phyloP scores from a whole-genome alignment of 2,113 vertebrate species.

The Dicerorhinus sumatrensis region DNA sequence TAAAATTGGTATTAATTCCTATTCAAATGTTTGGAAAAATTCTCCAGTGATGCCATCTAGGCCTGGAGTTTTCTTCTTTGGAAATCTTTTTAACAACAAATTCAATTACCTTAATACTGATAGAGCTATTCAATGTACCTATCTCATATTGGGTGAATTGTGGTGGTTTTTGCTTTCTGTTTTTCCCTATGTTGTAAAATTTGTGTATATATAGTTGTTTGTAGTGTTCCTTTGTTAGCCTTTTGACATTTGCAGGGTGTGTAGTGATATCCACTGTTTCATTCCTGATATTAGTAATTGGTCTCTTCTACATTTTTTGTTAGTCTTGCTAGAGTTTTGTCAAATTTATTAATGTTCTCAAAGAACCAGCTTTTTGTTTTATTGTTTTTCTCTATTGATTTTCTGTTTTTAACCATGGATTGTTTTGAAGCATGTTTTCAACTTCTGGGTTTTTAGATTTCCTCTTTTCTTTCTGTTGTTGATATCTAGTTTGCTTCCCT shows the following conservation, averaged over 20 bases:
- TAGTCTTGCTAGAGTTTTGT: neutral
- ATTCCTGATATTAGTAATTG: neutral
- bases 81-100: neutral
- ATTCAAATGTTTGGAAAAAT: neutral
- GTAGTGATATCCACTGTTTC: neutral
- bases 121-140: neutral
- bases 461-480: neutral
- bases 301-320: neutral
- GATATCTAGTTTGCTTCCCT: neutral
- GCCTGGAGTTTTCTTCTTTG: neutral
- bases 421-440: neutral
- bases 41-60: neutral
- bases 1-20: neutral
- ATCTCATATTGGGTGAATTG: neutral
- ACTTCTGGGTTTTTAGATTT: neutral
- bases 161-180: neutral
- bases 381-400: neutral
- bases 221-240: neutral
- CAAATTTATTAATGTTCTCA: neutral
- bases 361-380: neutral
- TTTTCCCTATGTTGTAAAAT: neutral
- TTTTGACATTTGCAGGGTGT: neutral
- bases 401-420: neutral
- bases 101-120: neutral
- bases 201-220: neutral